Base-by-base conservation (phyloP, 2,888 invertebrate genomes). In the Perizoma flavofasciatum region DNA sequence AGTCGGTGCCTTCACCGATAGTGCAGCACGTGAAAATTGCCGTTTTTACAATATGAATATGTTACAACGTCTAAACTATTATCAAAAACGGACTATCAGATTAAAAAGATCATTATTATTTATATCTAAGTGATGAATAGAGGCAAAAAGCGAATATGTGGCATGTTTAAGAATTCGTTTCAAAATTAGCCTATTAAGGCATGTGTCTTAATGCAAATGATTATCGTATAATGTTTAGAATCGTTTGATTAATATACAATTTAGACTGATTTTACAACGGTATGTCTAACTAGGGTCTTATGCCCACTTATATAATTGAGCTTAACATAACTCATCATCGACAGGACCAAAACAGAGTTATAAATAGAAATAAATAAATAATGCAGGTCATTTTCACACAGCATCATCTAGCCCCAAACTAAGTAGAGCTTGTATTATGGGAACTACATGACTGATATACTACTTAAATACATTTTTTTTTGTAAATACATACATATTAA, bases 151-250 rank as follows among this genome's bases (percentile, higher is more conserved):
- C 57, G 60, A 34, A 9, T 62, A 59, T 71, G 68, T 57, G 64
- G 59, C 68, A 68, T 61, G 63, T 51, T 55, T 47, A 55, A 63
- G 49, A 45, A 51, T 66, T 67, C 61, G 70, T 75, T 73, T 69
- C 68, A 69, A 77, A 75, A 68, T 80, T 78, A 80, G 82, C 79
- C 80, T 82, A 74, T 74, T 79, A 82, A 81, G 82, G 81, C 83
- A 22, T 22, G 72, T 72, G 58, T 74, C 70, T 75, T 69, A 74
- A 61, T 62, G 46, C 76, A 78, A 80, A 69, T 68, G 67, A 72
- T 71, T 67, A 74, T 63, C 68, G 70, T 72, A 73, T 65, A 58
- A 22, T 65, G 52, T 62, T 65, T 64, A 59, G 68, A 65, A 68
- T 67, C 51, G 64, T 61, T 68, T 49, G 49, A 61, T 59, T 65